These are phyloP conservation scores for Apamea epomidion DNA, from an alignment of 2,888 invertebrate genomes.

Conservation along the genomic window DNA sequence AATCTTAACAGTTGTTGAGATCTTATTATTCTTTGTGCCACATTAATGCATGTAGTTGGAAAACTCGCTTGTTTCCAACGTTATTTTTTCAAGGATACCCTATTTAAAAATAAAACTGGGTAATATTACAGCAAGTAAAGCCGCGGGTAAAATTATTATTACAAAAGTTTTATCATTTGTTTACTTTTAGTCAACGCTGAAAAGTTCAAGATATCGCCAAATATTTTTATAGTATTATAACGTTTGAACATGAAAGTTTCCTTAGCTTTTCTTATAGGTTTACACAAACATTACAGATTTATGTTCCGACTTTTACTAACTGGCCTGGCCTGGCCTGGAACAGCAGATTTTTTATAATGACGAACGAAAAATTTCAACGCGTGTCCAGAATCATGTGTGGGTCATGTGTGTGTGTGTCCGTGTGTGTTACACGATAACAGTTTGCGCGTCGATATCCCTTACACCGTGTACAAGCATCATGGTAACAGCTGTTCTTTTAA, in stretches of 20 bases:
- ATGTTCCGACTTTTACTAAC: constrained; percentile 11
- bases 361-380: too few species aligned
- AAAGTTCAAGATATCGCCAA: constrained; percentile 15
- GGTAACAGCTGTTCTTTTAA: constrained; percentile 20
- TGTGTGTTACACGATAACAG: background rate
- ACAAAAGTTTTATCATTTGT: constrained; percentile 11
- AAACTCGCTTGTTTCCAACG: background rate
- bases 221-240: constrained; percentile 43
- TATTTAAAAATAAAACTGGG: background rate
- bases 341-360: too few species aligned
- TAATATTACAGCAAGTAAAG: background rate
- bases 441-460: background rate
- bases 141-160: background rate
- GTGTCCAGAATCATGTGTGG: background rate
- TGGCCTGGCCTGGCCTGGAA: too few species aligned
- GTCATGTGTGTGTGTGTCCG: too few species aligned
- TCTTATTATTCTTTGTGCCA: background rate
- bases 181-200: constrained; percentile 33
- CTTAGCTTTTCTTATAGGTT: constrained; percentile 17
- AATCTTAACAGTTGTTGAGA: background rate
- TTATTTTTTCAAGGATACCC: background rate
- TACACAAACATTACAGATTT: constrained; percentile 13
- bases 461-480: fast-evolving
- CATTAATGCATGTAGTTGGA: background rate
- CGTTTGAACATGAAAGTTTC: background rate